phyloP scores from a whole-genome alignment of 2,888 invertebrate genomes.

The Micoletzkya japonica region DNA sequence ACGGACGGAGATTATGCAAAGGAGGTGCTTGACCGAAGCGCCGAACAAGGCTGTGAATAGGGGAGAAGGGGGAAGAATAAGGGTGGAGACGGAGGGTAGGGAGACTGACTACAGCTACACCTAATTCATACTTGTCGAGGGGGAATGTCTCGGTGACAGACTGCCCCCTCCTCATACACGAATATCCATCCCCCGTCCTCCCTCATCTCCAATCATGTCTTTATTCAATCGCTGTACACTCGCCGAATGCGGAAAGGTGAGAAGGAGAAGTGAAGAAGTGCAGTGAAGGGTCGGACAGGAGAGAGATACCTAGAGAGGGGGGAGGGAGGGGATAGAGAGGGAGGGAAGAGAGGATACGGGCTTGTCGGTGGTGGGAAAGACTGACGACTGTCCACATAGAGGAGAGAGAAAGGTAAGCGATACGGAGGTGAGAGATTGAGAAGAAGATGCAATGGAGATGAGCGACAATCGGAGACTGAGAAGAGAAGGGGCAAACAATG shows the following conservation, averaged over 20 bases:
- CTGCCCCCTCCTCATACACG: not conserved
- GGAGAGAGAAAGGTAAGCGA: slow-evolving; percentile 1
- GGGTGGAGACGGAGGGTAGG: too few species aligned
- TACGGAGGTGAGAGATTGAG: too few species aligned
- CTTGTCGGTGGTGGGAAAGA: not conserved
- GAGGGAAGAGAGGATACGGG: slow-evolving; percentile 9
- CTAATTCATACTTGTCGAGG: not conserved
- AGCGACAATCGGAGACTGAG: not conserved
- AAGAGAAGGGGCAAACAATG: not conserved
- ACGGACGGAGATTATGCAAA: not conserved
- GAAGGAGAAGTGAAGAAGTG: slow-evolving; percentile 17
- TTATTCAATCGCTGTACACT: too few species aligned
- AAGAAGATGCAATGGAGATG: not conserved
- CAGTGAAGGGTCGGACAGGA: not conserved
- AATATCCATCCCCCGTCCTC: too few species aligned
- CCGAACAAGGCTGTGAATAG: too few species aligned
- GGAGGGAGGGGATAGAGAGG: slow-evolving; percentile 15
- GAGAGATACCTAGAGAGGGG: slow-evolving; percentile 12
- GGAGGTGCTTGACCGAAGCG: too few species aligned
- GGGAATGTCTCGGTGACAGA: not conserved
- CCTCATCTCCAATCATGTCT: too few species aligned
- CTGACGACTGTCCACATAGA: not conserved
- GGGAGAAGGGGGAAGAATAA: too few species aligned
- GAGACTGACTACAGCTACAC: not conserved
- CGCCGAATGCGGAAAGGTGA: not conserved